Evolutionary conservation across 2,888 invertebrate genomes (phyloP).

Genomic region (Pammene fasciana): DNA sequence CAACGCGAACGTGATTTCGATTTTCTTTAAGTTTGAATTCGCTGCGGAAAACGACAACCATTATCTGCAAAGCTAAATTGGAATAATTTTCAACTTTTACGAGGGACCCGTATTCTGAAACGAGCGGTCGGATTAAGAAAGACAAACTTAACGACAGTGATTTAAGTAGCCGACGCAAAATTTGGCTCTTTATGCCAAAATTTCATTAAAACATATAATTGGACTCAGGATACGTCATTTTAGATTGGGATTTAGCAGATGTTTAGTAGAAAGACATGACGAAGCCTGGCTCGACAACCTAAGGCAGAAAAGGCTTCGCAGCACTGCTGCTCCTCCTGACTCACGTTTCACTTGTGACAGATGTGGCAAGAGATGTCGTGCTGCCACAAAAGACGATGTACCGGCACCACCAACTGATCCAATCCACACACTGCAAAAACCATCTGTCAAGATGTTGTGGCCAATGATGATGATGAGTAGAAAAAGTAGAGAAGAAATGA

Average conservation of each 20-base stretch:
- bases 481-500: no score
- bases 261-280: background rate
- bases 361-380: no score
- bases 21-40: background rate
- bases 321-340: no score
- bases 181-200: constrained; percentile 14
- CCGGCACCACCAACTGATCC: no score
- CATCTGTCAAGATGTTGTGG: no score
- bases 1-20: no score
- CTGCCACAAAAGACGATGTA: no score
- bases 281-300: no score
- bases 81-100: constrained; percentile 21
- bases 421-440: no score
- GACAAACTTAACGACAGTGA: constrained; percentile 20
- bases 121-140: constrained; percentile 25
- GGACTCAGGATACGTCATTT: background rate
- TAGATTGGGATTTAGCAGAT: background rate
- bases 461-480: no score
- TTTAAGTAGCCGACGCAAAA: background rate
- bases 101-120: constrained; percentile 6
- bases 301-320: no score
- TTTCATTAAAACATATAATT: constrained; percentile 12
- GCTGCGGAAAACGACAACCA: background rate
- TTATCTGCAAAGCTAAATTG: constrained; percentile 9
- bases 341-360: no score